phyloP scores from a whole-genome alignment of 2,888 invertebrate genomes.

The Palloptera scutellata region DNA sequence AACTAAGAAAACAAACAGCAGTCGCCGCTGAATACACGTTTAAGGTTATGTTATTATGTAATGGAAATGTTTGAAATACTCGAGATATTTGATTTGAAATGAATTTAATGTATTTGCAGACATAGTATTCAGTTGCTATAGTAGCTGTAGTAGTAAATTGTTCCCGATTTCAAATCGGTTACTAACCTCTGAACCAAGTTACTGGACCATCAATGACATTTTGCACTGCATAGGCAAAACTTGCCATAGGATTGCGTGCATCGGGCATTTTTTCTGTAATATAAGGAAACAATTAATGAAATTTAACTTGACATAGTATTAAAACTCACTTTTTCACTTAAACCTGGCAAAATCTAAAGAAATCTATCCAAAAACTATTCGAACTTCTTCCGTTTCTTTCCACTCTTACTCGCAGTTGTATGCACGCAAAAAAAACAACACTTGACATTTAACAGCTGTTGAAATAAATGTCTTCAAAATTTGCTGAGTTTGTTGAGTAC shows the following conservation, averaged over 20 bases:
- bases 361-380: too few species aligned
- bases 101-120: conserved; percentile 1
- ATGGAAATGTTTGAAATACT: conserved; percentile 37
- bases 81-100: background rate
- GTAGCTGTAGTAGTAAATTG: too few species aligned
- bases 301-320: too few species aligned
- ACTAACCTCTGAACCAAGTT: conserved; percentile 78
- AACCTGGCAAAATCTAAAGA: background rate
- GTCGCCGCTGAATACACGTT: conserved; percentile 22
- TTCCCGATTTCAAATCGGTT: too few species aligned
- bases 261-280: conserved; percentile 54
- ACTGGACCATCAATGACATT: conserved; percentile 74
- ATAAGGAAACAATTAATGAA: background rate
- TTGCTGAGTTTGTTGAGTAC: too few species aligned
- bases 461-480: background rate
- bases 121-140: background rate
- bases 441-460: background rate
- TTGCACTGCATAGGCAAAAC: conserved; percentile 68
- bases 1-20: conserved; percentile 40
- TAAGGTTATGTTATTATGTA: conserved; percentile 64
- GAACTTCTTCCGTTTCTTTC: background rate
- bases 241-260: conserved; percentile 59
- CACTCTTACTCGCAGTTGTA: background rate
- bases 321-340: background rate
- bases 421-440: background rate